Evolutionary conservation across 1,140 invertebrate species (phyloP).

Genomic region (Neocloeon triangulifer): DNA sequence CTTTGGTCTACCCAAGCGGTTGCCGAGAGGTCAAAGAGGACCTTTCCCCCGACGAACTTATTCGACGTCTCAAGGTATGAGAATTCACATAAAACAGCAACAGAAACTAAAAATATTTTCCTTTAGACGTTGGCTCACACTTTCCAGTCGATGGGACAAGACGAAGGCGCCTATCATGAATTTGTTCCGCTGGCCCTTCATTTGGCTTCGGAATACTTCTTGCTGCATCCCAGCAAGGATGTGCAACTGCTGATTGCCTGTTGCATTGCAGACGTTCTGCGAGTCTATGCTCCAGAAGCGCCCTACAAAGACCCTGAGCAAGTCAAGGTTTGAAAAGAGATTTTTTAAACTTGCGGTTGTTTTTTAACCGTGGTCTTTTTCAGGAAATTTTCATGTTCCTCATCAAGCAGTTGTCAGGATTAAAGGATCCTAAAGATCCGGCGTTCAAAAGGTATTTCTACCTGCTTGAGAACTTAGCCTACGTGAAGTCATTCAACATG

Average conservation of each 20-base stretch:
- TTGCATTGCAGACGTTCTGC: slow-evolving; percentile 88
- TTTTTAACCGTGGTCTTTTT: slow-evolving; percentile 16
- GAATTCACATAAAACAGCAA: too few relatives aligned
- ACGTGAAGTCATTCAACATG: slow-evolving; percentile 98
- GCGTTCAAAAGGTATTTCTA: slow-evolving; percentile 98
- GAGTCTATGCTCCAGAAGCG: slow-evolving; percentile 96
- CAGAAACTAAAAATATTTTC: too few relatives aligned
- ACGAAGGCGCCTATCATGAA: slow-evolving; percentile 81
- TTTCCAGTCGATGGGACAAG: slow-evolving; percentile 89
- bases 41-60: slow-evolving; percentile 82
- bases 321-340: slow-evolving; percentile 35
- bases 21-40: slow-evolving; percentile 78
- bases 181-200: slow-evolving; percentile 85
- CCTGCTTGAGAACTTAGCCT: slow-evolving; percentile 81
- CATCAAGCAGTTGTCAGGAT: slow-evolving; percentile 78
- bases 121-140: slow-evolving; percentile 74
- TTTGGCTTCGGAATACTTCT: slow-evolving; percentile 77
- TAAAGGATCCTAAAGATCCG: slow-evolving; percentile 90
- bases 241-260: slow-evolving; percentile 88
- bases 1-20: slow-evolving; percentile 63
- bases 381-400: slow-evolving; percentile 89
- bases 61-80: slow-evolving; percentile 69
- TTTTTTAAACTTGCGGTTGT: slow-evolving; percentile 3
- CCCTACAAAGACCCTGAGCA: slow-evolving; percentile 90
- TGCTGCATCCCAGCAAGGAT: slow-evolving; percentile 75